These are phyloP conservation scores for Bagarius yarrelli DNA, from an alignment of 2,113 vertebrate genomes.

Conservation along the genomic window DNA sequence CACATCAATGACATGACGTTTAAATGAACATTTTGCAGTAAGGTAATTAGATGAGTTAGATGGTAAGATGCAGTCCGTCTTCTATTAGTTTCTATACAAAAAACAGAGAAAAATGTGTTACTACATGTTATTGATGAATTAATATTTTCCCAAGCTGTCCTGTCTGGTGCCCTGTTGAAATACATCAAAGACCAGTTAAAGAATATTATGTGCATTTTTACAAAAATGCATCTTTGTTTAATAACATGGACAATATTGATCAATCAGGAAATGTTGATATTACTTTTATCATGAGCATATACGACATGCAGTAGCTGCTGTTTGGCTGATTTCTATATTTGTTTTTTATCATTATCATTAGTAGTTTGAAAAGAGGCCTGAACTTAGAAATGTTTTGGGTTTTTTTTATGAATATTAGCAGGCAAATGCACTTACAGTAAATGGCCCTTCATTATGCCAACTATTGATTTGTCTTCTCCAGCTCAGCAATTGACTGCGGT, in stretches of 20 bases:
- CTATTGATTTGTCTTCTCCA: conserved; percentile 14
- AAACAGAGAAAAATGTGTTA: neutral
- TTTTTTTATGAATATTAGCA: conserved; percentile 15
- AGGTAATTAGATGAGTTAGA: neutral
- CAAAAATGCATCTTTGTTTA: neutral
- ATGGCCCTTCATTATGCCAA: conserved; percentile 6
- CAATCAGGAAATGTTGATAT: neutral
- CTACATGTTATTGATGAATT: neutral
- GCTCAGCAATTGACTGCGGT: neutral
- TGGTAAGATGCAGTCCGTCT: neutral
- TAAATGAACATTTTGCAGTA: neutral
- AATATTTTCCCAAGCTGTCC: neutral
- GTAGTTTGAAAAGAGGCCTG: neutral
- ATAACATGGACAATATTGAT: neutral
- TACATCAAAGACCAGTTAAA: neutral
- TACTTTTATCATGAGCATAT: neutral
- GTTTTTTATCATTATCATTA: neutral
- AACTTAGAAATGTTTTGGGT: conserved; percentile 3
- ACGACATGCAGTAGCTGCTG: neutral
- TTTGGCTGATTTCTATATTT: neutral
- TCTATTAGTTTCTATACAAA: neutral
- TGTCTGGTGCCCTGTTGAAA: neutral
- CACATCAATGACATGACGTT: neutral
- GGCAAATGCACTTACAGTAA: conserved; percentile 33
- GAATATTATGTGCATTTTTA: neutral